Evolutionary conservation across 2,888 invertebrate genomes (phyloP).

Genomic region (Heliconius sara): DNA sequence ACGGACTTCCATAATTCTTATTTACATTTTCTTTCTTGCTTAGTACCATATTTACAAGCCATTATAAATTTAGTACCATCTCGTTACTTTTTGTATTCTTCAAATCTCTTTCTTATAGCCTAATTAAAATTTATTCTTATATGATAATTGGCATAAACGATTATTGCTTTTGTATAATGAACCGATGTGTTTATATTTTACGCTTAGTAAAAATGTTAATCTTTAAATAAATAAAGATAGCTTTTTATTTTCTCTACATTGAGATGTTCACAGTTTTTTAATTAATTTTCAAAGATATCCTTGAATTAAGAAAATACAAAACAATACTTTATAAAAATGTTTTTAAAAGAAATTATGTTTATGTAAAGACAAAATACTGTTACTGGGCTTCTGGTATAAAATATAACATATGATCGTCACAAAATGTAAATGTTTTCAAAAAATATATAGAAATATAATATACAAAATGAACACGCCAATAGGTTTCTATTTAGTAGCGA

Average conservation of each 20-base stretch:
- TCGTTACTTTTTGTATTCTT: neutral
- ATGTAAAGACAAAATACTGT: too few species aligned
- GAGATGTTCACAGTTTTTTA: neutral
- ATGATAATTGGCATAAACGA: neutral
- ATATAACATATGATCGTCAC: too few species aligned
- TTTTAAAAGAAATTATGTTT: too few species aligned
- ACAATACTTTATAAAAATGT: too few species aligned
- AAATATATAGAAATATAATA: constrained; percentile 52
- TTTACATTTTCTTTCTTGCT: neutral
- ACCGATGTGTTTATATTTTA: neutral
- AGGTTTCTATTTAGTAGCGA: constrained; percentile 80
- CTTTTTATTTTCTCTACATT: neutral
- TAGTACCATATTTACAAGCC: constrained; percentile 6
- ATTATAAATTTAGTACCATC: neutral
- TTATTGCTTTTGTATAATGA: neutral
- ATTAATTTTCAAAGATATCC: neutral
- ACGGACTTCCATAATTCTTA: neutral
- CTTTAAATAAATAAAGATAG: neutral
- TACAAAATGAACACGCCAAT: constrained; percentile 81
- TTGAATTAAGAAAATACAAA: too few species aligned
- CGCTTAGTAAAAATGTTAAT: neutral
- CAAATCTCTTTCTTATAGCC: neutral
- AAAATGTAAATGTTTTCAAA: too few species aligned
- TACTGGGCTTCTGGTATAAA: too few species aligned
- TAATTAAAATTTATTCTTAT: constrained; percentile 10